These are phyloP conservation scores for Syrista parreyssii DNA, from an alignment of 2,888 invertebrate genomes.

Conservation along the genomic window DNA sequence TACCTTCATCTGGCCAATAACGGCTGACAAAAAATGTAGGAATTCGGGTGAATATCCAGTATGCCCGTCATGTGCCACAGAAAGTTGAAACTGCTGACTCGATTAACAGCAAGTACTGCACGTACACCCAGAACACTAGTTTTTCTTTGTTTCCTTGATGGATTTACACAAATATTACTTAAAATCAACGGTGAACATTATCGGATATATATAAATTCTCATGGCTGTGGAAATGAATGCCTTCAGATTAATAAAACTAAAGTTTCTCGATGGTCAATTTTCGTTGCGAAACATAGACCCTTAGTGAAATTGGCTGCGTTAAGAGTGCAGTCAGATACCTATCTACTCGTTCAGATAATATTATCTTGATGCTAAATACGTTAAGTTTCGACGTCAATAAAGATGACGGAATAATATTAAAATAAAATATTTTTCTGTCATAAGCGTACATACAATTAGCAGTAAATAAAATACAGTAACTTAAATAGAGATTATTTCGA, in stretches of 20 bases:
- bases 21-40: slow-evolving; percentile 25
- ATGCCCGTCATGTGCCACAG: slow-evolving; percentile 42
- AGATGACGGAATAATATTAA: not conserved
- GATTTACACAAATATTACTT: not conserved
- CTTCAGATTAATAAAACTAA: slow-evolving; percentile 21
- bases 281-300: slow-evolving; percentile 26
- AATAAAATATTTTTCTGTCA: not conserved
- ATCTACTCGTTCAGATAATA: slow-evolving; percentile 10
- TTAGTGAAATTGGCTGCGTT: slow-evolving; percentile 27
- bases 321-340: slow-evolving; percentile 16
- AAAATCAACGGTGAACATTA: not conserved
- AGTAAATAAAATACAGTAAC: not conserved
- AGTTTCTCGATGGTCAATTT: slow-evolving; percentile 28
- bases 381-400: slow-evolving; percentile 17
- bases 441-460: not conserved
- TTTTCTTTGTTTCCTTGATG: slow-evolving; percentile 1
- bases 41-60: slow-evolving; percentile 25
- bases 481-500: not conserved
- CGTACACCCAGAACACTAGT: slow-evolving; percentile 11
- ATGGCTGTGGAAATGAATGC: slow-evolving; percentile 5
- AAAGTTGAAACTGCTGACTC: slow-evolving; percentile 18
- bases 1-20: slow-evolving; percentile 45
- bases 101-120: slow-evolving; percentile 9
- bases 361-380: slow-evolving; percentile 9
- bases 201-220: slow-evolving; percentile 1